Conservation (phyloP, 2,797 vertebrate species). For the Onychomys leucogaster region DNA sequence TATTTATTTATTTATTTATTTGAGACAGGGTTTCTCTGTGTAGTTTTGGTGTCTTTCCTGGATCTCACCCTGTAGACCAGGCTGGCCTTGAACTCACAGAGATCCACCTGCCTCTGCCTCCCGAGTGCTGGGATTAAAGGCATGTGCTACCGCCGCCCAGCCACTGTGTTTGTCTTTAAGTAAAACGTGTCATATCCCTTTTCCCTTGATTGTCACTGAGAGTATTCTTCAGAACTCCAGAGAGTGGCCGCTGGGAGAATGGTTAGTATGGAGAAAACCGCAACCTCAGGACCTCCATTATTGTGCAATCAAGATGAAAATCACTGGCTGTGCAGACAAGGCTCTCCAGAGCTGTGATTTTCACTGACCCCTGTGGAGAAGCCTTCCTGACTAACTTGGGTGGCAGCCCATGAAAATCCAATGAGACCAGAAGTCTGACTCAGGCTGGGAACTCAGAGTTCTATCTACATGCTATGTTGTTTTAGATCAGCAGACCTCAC, state of each 20-base stretch:
- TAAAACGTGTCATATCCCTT: background rate
- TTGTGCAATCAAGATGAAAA: slow-evolving; percentile 61
- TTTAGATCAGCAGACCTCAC: slow-evolving; percentile 79
- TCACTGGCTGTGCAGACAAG: slow-evolving; percentile 7
- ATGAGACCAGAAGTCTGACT: background rate
- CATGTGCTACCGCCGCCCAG: no score
- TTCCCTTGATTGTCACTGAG: background rate
- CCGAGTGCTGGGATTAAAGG: no score
- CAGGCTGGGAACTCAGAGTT: slow-evolving; percentile 31
- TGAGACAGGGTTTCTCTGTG: no score
- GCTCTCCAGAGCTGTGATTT: slow-evolving; percentile 52
- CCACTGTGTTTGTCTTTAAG: background rate
- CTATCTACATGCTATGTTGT: slow-evolving; percentile 45
- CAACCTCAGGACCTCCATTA: slow-evolving; percentile 69
- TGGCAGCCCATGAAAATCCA: slow-evolving; percentile 71
- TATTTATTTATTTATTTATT: no score
- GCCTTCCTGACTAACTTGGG: slow-evolving; percentile 39
- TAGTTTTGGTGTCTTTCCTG: no score
- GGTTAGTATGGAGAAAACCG: slow-evolving; percentile 40
- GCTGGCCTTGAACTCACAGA: no score
- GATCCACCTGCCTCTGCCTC: no score
- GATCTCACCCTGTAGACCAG: no score
- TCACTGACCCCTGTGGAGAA: slow-evolving; percentile 64
- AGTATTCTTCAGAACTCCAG: background rate
- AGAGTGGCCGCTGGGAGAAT: slow-evolving; percentile 13